Base-by-base conservation (phyloP, 64 coral and sea anemone genomes). In the Anthopleura sola region DNA sequence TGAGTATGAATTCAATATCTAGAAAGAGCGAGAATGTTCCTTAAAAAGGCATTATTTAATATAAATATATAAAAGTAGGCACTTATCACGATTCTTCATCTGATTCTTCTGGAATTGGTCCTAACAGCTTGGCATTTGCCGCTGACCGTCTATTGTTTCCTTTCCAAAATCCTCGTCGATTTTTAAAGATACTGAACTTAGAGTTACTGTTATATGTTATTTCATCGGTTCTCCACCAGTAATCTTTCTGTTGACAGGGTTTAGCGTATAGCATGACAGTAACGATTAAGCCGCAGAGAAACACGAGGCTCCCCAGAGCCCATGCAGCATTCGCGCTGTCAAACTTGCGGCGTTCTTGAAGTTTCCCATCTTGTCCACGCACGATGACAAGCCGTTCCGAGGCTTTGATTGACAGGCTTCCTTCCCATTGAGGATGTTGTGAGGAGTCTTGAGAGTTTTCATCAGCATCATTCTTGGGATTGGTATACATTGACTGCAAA, bases 221-320 rank as follows among this genome's bases (percentile, higher is more conserved):
- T 17, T 86, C 87, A 36, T 98, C 90, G 14, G 87, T 78, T 78
- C 84, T 92, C 92, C 93, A 91, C 89, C 90, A 98, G n/a, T 94
- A 89, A 36, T 98, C 92, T 75, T 93, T 91, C 46, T 98, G 86
- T 82, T 92, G 84, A 89, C 96, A 98, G 1, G 92, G 92, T 76
- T 87, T 91, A 11, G 92, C 93, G 24, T 98, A 94, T 3, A 92
- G 3, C 87, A 98, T 89, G 3, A 98, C 90, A 46, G 88, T 49
- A 33, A 89, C 50, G 31, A 98, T 86, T 24, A 98, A 78, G 2
- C 86, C 49, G 33, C 92, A 94, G 1, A 99, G 85, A 77, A 99
- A 99, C 1, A 99, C 77, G n/a, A 99, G 86, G 33, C 93, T 95
- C 5, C 92, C 97, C 0, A 99, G 68, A 37, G 97, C 97, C 97